Evolutionary conservation across 92 coral and sea anemone species (phyloP).

Genomic region (Siderastrea siderea): DNA sequence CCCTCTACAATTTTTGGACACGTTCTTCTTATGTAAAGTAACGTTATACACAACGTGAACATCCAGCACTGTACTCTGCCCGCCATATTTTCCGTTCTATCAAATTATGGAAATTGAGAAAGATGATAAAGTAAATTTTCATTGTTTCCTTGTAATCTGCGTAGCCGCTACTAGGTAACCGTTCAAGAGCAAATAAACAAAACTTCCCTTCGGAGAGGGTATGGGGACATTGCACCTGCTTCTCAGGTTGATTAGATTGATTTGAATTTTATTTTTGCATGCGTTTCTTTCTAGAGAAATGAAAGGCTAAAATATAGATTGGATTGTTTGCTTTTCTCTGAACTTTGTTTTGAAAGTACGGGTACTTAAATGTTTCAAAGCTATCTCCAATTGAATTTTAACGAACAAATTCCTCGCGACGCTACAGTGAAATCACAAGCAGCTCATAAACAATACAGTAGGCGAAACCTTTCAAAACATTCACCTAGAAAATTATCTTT

Average conservation of each 20-base stretch:
- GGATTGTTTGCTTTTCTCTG: no score
- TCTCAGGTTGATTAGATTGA: neutral
- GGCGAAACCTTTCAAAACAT: no score
- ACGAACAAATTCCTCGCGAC: no score
- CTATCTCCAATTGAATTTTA: no score
- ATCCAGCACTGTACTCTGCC: neutral
- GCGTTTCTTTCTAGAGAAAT: neutral
- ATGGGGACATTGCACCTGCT: neutral
- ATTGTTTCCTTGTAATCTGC: constrained; percentile 5
- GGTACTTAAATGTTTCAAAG: no score
- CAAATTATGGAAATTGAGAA: neutral
- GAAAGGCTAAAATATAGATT: no score
- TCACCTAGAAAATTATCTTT: no score
- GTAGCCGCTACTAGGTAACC: constrained; percentile 21
- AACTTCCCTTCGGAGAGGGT: neutral
- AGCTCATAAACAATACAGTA: no score
- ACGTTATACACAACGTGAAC: constrained; percentile 21
- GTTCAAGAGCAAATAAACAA: neutral
- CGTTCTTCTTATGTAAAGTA: neutral
- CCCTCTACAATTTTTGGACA: constrained; percentile 42
- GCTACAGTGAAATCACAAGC: no score
- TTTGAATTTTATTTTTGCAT: neutral
- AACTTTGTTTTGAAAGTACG: no score
- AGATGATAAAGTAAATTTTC: no score
- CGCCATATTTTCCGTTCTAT: constrained; percentile 34